Base-by-base conservation (phyloP, 2,888 invertebrate species). In the Cephus spinipes region DNA sequence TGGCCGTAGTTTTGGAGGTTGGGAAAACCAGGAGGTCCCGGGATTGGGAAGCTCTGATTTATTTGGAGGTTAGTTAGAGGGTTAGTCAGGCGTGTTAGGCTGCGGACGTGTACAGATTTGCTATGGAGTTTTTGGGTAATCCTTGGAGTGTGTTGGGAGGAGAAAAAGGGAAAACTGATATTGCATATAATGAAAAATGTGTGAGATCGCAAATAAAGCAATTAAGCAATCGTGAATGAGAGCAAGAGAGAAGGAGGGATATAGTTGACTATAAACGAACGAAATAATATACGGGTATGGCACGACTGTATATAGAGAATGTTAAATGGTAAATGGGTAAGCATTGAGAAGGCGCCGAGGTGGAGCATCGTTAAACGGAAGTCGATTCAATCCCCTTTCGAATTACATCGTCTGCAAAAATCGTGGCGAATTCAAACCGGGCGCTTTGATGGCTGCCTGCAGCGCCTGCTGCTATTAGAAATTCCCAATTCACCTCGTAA, bases 401-500 rank as follows among this genome's bases (percentile, higher is more conserved):
- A 84, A 84, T 86, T 83, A 82, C 77, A 73, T 40, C 73, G 76
- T 85, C 83, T 83, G 79, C 80, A 85, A 87, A 88, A 88, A 86
- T 85, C 79, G 81, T 76, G 78, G 73, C 74, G 74, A 77, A 75
- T 76, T 68, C 68, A 55, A 73, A 75, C 33, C 55, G 40, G 31
- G 73, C 69, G 74, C 74, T 74, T 23, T 31, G 76, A 36, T 75
- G 75, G 35, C 75, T 69, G 77, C 73, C 75, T 82, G 79, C 81
- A 77, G 76, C 78, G 78, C 68, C 68, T 69, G 30, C 77, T 79
- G 79, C 83, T 85, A 87, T 87, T 86, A 87, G 85, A 84, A 85
- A 88, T 88, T 87, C 84, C 85, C 86, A 88, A 88, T 89, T 85
- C 84, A 83, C 86, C 85, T 85, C 84, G 84, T 89, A 88, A 89